Conservation (phyloP, 2,888 invertebrate species). For the Chesias legatella region DNA sequence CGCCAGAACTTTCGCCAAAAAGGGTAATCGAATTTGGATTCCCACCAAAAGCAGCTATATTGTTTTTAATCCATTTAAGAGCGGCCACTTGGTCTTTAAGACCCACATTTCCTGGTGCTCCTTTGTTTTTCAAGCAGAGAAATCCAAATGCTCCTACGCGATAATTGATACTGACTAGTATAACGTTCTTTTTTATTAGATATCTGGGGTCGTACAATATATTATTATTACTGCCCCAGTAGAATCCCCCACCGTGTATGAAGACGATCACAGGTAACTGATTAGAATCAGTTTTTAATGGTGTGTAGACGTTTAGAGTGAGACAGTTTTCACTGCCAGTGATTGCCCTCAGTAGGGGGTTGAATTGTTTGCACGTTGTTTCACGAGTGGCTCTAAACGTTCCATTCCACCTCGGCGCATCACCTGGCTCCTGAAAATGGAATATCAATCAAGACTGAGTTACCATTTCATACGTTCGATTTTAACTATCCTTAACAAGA, state of each 20-base stretch:
- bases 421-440: conserved; percentile 4
- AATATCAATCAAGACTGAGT: no score
- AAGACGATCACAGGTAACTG: conserved; percentile 21
- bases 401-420: conserved; percentile 4
- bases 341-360: neutral
- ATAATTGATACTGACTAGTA: conserved; percentile 42
- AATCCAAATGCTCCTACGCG: conserved; percentile 42
- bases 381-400: conserved; percentile 2
- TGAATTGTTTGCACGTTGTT: conserved; percentile 9
- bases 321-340: conserved; percentile 10
- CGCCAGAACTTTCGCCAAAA: conserved; percentile 13
- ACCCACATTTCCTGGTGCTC: conserved; percentile 42
- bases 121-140: conserved; percentile 36
- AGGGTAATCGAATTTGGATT: conserved; percentile 37
- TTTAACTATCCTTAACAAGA: no score
- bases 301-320: conserved; percentile 4
- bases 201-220: conserved; percentile 38
- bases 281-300: neutral
- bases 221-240: conserved; percentile 36
- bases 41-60: conserved; percentile 42
- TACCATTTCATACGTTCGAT: no score
- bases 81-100: conserved; percentile 44
- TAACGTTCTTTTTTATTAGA: conserved; percentile 36
- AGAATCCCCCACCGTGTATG: conserved; percentile 39
- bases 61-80: conserved; percentile 40